Conservation (phyloP, 2,888 invertebrate species). For the Vannuccia rotundouncinata region DNA sequence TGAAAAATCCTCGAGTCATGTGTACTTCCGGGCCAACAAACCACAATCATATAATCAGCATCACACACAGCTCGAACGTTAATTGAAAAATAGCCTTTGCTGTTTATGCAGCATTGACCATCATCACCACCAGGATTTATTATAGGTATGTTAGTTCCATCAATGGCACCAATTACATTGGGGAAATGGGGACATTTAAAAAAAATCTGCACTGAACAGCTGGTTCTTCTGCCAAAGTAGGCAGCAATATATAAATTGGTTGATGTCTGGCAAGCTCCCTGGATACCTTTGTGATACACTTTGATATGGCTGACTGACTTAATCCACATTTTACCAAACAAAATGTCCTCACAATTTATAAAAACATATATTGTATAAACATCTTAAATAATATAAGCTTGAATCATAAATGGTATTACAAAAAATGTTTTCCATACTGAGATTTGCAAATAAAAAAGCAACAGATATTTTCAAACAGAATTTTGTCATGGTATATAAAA, state of each 20-base stretch:
- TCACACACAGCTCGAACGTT: background rate
- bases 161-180: background rate
- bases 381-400: too few species aligned
- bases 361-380: too few species aligned
- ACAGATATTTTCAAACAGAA: too few species aligned
- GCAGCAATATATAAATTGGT: background rate
- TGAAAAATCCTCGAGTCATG: background rate
- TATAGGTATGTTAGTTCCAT: background rate
- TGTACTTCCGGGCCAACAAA: background rate
- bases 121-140: background rate
- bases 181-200: background rate
- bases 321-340: too few species aligned
- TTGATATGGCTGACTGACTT: background rate
- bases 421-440: too few species aligned
- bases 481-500: too few species aligned
- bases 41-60: background rate
- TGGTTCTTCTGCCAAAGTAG: background rate
- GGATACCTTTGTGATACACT: background rate
- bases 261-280: background rate
- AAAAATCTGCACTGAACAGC: background rate
- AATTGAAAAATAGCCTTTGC: background rate
- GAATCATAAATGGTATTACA: too few species aligned
- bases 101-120: background rate
- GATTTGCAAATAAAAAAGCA: too few species aligned
- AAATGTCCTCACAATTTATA: too few species aligned